Evolutionary conservation across 2,888 invertebrate genomes (phyloP), one percentile per base, ranked within the genome.

Genomic region (Xylocampa areola): DNA sequence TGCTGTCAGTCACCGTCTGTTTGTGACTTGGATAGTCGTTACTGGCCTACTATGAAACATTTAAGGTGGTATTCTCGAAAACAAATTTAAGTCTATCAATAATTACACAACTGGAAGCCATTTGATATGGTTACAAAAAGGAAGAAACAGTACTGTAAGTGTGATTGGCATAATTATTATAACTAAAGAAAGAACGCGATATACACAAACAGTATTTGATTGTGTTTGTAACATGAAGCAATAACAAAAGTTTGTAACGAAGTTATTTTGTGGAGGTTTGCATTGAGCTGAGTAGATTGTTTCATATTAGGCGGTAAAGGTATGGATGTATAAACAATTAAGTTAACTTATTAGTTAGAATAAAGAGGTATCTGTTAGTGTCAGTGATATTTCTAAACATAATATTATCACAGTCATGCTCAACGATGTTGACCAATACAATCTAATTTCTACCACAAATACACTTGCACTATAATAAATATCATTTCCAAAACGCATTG

Each of bases 1-100:
- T 62, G 78, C 75, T 40, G 54, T 72, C 62, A 73, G 59, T 59
- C 68, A 70, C 55, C 59, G 72, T 58, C 58, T 48, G 41, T 60
- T 41, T 57, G 60, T 66, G 60, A 61, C 45, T 65, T 49, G 35
- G 19, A 13, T 30, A 14, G 16, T 47, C 7, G 16, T 37, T 16
- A 11, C 16, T 30, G 39, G 40, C 49, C 39, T 55, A 48, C 53
- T 47, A 51, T 65, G 45, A 73, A 73, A 61, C 40, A n/a, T 2
- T 10, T 5, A 16, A 16, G 14, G 33, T 2, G 2, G 2, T 10
- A 5, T 29, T 35, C 23, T 17, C 2, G 11, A n/a, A 10, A 25
- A 5, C 5, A 21, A 5, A 2, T 21, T 21, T 2, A 21, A 21
- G 3, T 21, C 21, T 21, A 21, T 21, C 3, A 5, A 4, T 2